A percentile compares a stretch with the other conserved stretches of the same genome.
These are phyloP conservation scores for Dicrurus megarhynchus DNA, from an alignment of 2,113 vertebrate species.

Conservation along the genomic window DNA sequence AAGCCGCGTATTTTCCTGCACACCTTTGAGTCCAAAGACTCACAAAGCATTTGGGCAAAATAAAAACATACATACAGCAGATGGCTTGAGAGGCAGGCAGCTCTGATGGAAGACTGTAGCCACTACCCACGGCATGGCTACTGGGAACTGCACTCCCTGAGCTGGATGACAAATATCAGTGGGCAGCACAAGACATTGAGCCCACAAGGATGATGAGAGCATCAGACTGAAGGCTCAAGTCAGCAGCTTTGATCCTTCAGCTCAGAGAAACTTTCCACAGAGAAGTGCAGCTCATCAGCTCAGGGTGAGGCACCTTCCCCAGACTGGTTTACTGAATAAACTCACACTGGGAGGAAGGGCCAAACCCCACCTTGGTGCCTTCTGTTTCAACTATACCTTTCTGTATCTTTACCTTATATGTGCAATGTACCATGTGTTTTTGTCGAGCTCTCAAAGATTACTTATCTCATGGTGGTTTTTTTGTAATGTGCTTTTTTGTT, in stretches of 20 bases:
- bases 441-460: not conserved
- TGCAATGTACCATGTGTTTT: not conserved
- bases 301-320: not conserved
- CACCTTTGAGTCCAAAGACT: not conserved
- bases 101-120: not conserved
- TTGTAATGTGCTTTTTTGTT: not conserved
- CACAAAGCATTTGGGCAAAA: not conserved
- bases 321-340: not conserved
- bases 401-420: not conserved
- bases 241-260: not conserved
- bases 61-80: not conserved
- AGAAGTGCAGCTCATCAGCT: not conserved
- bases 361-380: not conserved
- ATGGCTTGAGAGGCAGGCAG: not conserved
- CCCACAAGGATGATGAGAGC: not conserved
- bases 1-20: not conserved
- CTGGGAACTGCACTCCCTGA: not conserved
- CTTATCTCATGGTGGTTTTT: not conserved
- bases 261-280: not conserved
- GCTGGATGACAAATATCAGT: accelerated
- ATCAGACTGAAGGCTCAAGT: not conserved
- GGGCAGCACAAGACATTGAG: not conserved
- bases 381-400: not conserved
- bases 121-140: not conserved
- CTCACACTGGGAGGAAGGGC: not conserved